Percentiles rank a stretch among this genome's conserved stretches.
phyloP scores from a whole-genome alignment of 2,113 vertebrate species.

The Struthio camelus region DNA sequence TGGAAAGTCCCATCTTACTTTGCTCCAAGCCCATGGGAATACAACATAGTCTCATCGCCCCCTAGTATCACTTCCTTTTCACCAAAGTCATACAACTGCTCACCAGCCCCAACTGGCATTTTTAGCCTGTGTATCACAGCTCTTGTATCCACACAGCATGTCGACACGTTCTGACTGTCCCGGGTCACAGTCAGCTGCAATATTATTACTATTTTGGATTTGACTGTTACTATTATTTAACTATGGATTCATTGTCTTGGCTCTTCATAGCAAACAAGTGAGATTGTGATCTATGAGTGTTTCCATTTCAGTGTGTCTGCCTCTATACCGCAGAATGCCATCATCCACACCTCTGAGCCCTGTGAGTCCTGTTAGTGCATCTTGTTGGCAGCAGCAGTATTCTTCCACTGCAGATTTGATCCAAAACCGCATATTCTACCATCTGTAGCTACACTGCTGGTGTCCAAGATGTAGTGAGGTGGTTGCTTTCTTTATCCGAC shows the following conservation, averaged over 20 bases:
- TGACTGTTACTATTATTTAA: neutral
- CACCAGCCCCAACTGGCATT: neutral
- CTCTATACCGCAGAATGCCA: conserved; percentile 48
- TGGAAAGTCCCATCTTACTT: neutral
- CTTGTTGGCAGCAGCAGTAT: conserved; percentile 62
- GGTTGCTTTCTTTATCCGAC: conserved; percentile 43
- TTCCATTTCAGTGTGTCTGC: neutral
- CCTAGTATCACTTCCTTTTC: rapidly evolving
- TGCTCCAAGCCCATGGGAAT: neutral
- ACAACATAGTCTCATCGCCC: neutral
- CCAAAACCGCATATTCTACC: conserved; percentile 56
- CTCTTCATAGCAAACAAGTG: neutral
- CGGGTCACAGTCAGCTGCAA: neutral
- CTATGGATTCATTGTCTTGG: neutral
- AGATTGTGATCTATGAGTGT: neutral
- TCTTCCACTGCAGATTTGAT: conserved; percentile 61
- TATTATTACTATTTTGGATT: neutral
- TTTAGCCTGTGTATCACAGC: neutral
- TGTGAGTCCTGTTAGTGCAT: conserved; percentile 64
- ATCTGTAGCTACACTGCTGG: conserved; percentile 66
- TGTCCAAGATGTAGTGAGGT: conserved; percentile 51
- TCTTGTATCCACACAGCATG: neutral
- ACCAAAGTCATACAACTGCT: neutral
- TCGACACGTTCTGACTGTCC: neutral
- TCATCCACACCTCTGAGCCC: conserved; percentile 66